Conservation (phyloP, 2,113 vertebrate genomes). For the Petromus typicus region DNA sequence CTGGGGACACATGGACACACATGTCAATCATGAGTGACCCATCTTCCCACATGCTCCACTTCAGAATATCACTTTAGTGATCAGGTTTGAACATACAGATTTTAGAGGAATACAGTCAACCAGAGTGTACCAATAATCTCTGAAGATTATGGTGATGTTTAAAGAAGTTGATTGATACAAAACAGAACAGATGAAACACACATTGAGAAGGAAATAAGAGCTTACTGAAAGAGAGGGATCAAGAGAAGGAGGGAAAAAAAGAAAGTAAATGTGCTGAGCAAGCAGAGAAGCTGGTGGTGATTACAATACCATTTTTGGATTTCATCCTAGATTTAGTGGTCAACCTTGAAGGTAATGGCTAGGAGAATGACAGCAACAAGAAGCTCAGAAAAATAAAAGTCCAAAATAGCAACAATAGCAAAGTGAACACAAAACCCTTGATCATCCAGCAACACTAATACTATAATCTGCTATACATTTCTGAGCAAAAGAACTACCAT, state of each 20-base stretch:
- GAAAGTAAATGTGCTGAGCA: constrained; percentile 16
- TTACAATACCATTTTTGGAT: constrained; percentile 21
- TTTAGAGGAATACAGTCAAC: background rate
- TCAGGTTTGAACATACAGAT: background rate
- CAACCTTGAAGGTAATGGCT: constrained; percentile 46
- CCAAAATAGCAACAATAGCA: background rate
- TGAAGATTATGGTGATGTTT: background rate
- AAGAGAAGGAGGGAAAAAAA: background rate
- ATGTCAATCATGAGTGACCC: background rate
- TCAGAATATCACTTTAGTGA: background rate
- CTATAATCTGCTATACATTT: constrained; percentile 49
- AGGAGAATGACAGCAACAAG: constrained; percentile 7
- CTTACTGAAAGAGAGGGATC: background rate
- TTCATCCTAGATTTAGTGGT: constrained; percentile 44
- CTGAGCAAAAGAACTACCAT: constrained; percentile 17
- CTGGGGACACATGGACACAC: background rate
- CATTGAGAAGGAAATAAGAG: background rate
- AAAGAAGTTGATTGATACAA: background rate
- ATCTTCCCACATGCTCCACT: background rate
- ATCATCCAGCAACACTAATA: background rate
- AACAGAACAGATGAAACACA: background rate
- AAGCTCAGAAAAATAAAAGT: constrained; percentile 9
- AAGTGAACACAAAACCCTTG: background rate
- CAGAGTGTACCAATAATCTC: background rate
- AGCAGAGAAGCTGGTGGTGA: background rate